These are phyloP conservation scores for Chrysotoxum bicinctum DNA, from an alignment of 2,888 invertebrate genomes.

Conservation along the genomic window DNA sequence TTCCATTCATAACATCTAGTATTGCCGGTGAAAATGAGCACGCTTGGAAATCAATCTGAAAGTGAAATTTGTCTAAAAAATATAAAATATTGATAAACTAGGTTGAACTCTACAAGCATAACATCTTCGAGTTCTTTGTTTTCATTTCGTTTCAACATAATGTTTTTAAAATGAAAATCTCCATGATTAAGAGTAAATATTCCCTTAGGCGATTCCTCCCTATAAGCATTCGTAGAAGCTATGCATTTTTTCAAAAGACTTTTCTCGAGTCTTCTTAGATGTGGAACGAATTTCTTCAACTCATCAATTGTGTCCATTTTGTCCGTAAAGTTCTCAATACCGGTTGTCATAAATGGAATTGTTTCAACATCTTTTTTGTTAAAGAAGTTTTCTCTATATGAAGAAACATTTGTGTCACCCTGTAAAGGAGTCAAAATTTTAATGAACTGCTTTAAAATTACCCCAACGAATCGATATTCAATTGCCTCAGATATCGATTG, in stretches of 20 bases:
- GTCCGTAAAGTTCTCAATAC: not conserved
- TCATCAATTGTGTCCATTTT: slow-evolving; percentile 1
- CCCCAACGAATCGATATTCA: too few species aligned
- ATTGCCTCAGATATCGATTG: too few species aligned
- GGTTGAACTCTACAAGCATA: not conserved
- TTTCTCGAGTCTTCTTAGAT: not conserved
- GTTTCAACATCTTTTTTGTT: not conserved
- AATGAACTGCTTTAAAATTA: too few species aligned
- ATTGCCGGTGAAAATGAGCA: slow-evolving; percentile 73
- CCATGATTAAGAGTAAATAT: slow-evolving; percentile 74
- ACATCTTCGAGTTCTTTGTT: not conserved
- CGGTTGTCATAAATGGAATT: not conserved
- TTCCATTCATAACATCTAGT: slow-evolving; percentile 74
- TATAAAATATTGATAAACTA: not conserved
- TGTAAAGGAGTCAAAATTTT: too few species aligned
- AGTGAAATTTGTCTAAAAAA: not conserved
- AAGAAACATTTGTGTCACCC: not conserved
- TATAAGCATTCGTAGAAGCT: not conserved
- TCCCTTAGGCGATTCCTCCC: not conserved
- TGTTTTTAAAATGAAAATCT: slow-evolving; percentile 76
- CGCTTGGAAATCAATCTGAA: slow-evolving; percentile 76
- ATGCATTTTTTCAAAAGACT: not conserved
- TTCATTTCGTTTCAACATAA: slow-evolving; percentile 75
- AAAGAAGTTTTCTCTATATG: not conserved
- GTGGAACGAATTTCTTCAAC: not conserved